Evolutionary conservation across 2,113 vertebrate genomes (phyloP).

Genomic region (Clupea harengus): DNA sequence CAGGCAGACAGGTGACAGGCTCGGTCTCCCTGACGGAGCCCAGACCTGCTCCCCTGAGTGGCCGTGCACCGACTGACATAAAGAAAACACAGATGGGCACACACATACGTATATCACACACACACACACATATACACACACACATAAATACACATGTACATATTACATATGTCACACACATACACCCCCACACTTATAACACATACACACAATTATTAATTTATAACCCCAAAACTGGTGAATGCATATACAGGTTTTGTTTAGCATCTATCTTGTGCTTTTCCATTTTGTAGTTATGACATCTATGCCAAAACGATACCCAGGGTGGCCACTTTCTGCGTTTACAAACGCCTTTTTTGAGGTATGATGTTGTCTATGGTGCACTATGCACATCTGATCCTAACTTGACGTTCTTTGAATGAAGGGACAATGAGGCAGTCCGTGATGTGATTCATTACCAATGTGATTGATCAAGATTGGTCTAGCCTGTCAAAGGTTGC

Average conservation of each 20-base stretch:
- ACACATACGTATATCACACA: neutral
- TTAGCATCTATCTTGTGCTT: no score
- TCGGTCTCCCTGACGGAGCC: constrained; percentile 59
- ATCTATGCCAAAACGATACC: no score
- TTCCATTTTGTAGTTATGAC: no score
- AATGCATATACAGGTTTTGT: no score
- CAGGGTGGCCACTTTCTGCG: no score
- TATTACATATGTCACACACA: neutral
- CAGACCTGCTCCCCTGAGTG: constrained; percentile 60
- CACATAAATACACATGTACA: neutral
- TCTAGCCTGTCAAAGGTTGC: neutral
- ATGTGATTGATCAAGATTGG: neutral
- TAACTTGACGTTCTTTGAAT: no score
- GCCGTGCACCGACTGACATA: constrained; percentile 53
- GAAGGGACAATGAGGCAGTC: no score
- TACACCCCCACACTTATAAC: neutral
- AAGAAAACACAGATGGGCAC: constrained; percentile 47
- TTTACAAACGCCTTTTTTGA: no score
- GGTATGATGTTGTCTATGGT: no score
- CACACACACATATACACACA: constrained; percentile 7
- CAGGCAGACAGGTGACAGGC: constrained; percentile 64
- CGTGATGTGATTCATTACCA: no score
- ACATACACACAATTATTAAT: neutral
- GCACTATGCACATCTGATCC: no score
- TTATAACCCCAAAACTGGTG: no score